Evolutionary conservation across 2,797 vertebrate genomes (phyloP).

Genomic region (Acropternis orthonyx): DNA sequence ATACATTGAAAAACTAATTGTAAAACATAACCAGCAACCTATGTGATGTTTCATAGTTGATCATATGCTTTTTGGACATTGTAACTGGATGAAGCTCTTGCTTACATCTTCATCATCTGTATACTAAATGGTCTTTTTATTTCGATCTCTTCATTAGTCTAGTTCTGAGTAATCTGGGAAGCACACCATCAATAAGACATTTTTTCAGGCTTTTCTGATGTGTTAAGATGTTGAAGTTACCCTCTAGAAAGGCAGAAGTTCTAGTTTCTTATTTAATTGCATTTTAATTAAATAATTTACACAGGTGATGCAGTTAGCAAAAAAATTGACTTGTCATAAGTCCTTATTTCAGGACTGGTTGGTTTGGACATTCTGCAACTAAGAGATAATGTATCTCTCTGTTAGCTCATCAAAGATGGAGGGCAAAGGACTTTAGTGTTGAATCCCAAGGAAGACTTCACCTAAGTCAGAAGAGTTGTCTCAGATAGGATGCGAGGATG

Average conservation of each 20-base stretch:
- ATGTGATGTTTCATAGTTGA: not conserved
- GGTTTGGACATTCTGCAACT: not conserved
- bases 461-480: not conserved
- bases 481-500: not conserved
- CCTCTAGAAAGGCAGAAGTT: not conserved
- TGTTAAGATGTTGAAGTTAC: not conserved
- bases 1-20: not conserved
- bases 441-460: not conserved
- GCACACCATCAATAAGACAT: not conserved
- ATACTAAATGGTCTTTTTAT: not conserved
- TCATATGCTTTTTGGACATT: not conserved
- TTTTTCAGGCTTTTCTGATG: not conserved
- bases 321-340: not conserved
- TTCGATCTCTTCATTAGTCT: not conserved
- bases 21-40: not conserved
- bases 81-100: not conserved
- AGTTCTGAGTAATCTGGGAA: not conserved
- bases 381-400: fast-evolving
- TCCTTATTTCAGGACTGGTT: not conserved
- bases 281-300: not conserved
- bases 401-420: not conserved
- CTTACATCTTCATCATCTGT: not conserved
- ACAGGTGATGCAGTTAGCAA: not conserved
- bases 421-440: not conserved
- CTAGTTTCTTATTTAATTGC: not conserved